Evolutionary conservation across 1,140 invertebrate species (phyloP), one percentile per base, ranked within the genome.

Genomic region (Pogonomyrmex barbatus): DNA sequence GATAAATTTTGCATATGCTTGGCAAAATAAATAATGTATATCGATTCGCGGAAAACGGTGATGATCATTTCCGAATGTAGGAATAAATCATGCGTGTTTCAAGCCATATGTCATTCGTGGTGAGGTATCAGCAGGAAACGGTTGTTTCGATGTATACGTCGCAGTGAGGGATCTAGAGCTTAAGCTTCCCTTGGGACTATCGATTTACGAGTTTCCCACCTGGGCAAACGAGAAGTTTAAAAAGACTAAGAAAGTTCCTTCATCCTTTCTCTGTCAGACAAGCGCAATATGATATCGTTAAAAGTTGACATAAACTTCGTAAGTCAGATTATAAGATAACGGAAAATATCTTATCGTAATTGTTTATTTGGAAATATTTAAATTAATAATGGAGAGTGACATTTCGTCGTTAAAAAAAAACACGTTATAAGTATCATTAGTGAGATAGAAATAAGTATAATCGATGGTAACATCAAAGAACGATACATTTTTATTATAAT

Each of bases 151-250:
- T 50, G 54, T 56, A 12, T 73, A 47, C 30, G 68, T 83, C 54
- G 52, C 79, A 73, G 54, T 60, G 68, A 39, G 68, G 54, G 79
- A 83, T 83, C 79, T 60, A 83, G 4, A 54, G n/a, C 24, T 58
- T 67, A 9, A 42, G 17, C 54, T 50, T 75, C 54, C 68, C 68
- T 42, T 30, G 79, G 54, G 79, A 83, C 45, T 83, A 83, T 83
- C 79, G 79, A 83, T 83, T 75, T 83, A 75, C 79, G 54, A 83
- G 79, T 83, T 83, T 83, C 45, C 79, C 68, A 75, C 56, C 54
- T 60, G 79, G 68, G 79, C 68, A 83, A 83, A 83, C 68, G 68
- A 83, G 54, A 83, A 83, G 79, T 83, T 83, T 83, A 83, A 83
- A 83, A 75, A 75, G 79, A 56, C 79, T 83, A 75, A 83, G 79